Conservation (phyloP, 2,797 vertebrate species). For the Gallinago solitaria region DNA sequence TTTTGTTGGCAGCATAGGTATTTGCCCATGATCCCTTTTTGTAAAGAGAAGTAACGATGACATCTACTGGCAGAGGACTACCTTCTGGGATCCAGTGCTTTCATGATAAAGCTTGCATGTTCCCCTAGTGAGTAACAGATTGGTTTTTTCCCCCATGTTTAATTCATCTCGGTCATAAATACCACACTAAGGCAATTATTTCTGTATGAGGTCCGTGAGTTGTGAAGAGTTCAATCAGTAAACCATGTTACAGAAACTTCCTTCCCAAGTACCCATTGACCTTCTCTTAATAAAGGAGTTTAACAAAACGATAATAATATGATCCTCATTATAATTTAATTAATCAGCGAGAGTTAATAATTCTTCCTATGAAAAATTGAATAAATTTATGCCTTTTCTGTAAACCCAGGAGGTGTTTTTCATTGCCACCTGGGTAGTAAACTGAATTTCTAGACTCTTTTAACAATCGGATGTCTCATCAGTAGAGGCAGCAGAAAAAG, state of each 20-base stretch:
- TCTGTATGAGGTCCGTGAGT: background rate
- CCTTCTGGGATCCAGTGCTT: background rate
- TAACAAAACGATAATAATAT: background rate
- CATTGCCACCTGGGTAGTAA: background rate
- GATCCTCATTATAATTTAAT: background rate
- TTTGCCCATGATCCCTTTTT: background rate
- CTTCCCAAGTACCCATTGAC: background rate
- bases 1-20: background rate
- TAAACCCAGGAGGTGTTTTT: background rate
- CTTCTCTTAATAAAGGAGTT: background rate
- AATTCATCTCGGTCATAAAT: background rate
- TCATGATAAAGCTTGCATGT: background rate
- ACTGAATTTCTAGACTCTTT: background rate
- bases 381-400: background rate
- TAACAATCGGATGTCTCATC: background rate
- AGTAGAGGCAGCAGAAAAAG: background rate
- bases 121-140: background rate
- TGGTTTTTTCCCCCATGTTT: background rate
- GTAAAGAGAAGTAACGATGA: constrained; percentile 8
- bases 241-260: background rate
- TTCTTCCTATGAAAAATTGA: background rate
- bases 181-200: background rate
- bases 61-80: constrained; percentile 28
- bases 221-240: background rate
- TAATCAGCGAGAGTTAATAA: background rate